These are phyloP conservation scores for Antrozous pallidus DNA, from an alignment of 2,797 vertebrate species.

Conservation along the genomic window DNA sequence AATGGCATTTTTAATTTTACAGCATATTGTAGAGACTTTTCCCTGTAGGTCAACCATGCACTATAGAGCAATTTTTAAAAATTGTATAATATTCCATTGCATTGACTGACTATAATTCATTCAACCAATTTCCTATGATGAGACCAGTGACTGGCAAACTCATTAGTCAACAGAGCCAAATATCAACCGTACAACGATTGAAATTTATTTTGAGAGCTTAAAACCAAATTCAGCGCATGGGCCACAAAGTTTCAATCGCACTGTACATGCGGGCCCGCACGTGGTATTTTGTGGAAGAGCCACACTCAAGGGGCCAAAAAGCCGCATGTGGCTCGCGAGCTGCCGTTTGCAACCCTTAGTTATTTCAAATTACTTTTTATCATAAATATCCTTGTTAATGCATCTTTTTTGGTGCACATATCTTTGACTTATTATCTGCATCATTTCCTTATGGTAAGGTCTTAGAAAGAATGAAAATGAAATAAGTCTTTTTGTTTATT, in stretches of 20 bases:
- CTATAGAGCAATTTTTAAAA: not conserved
- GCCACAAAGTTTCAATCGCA: too few relatives aligned
- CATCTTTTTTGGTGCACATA: not conserved
- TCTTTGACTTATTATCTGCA: conserved; percentile 17
- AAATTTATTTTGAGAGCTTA: too few relatives aligned
- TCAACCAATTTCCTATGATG: not conserved
- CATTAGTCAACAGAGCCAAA: too few relatives aligned
- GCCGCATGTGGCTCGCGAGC: too few relatives aligned
- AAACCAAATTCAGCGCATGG: too few relatives aligned
- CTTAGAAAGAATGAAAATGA: not conserved
- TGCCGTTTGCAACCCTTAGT: too few relatives aligned
- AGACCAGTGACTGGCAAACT: too few relatives aligned
- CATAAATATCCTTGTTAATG: not conserved
- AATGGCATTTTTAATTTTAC: not conserved
- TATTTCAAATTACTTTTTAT: conserved; percentile 12
- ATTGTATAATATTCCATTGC: not conserved
- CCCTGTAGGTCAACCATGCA: not conserved
- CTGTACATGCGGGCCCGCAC: too few relatives aligned
- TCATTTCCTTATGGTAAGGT: conserved; percentile 37
- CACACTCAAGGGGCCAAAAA: too few relatives aligned
- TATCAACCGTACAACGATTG: too few relatives aligned
- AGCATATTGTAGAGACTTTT: not conserved
- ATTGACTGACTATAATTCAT: not conserved
- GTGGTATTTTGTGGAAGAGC: too few relatives aligned
- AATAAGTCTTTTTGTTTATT: not conserved